Conservation (phyloP, 2,888 invertebrate genomes). For the Cheilosia scutellata region DNA sequence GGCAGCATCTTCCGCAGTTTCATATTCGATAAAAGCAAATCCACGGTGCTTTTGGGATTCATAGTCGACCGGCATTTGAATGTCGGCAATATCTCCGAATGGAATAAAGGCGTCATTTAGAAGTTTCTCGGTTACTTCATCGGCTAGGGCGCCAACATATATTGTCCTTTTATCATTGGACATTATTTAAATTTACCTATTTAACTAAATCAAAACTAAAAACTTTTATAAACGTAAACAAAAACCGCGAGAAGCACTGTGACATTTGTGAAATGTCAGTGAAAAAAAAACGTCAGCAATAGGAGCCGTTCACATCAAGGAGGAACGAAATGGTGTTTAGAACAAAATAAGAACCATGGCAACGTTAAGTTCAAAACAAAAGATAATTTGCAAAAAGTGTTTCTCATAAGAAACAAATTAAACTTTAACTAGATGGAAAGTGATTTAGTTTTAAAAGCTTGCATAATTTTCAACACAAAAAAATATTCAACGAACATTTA, state of each 20-base stretch:
- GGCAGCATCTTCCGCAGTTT: slow-evolving; percentile 98
- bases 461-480: no score
- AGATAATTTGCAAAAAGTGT: background rate
- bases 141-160: slow-evolving; percentile 94
- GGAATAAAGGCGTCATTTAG: slow-evolving; percentile 98
- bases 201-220: background rate
- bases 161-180: slow-evolving; percentile 91
- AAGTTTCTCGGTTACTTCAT: slow-evolving; percentile 98
- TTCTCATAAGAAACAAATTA: no score
- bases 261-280: slow-evolving; percentile 23
- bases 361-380: slow-evolving; percentile 17
- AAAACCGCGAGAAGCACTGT: background rate
- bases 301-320: background rate
- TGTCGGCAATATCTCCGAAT: slow-evolving; percentile 99
- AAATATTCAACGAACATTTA: no score
- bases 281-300: background rate
- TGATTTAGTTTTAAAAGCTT: no score
- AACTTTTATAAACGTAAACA: slow-evolving; percentile 61
- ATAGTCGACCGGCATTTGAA: slow-evolving; percentile 98
- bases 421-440: no score
- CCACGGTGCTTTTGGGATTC: slow-evolving; percentile 98
- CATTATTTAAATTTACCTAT: slow-evolving; percentile 81
- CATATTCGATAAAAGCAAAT: slow-evolving; percentile 99
- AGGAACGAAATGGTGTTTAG: background rate
- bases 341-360: slow-evolving; percentile 7